These are phyloP conservation scores for Gambusia affinis DNA, from an alignment of 2,113 vertebrate species.

Conservation along the genomic window DNA sequence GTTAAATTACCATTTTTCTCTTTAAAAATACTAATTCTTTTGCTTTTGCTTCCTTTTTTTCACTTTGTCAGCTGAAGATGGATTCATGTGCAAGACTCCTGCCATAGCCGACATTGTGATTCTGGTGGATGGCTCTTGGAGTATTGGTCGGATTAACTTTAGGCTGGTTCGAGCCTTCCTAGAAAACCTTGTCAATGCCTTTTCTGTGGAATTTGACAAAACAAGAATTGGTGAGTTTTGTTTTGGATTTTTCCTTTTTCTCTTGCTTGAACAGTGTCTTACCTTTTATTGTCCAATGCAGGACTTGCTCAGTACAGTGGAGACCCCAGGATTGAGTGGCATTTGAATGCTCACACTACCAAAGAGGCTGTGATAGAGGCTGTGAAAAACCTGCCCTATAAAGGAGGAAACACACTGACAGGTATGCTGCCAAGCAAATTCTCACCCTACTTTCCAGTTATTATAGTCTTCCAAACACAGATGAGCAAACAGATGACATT, in stretches of 20 bases:
- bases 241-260: background rate
- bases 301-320: slow-evolving; percentile 97
- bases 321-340: slow-evolving; percentile 96
- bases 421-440: slow-evolving; percentile 71
- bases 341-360: slow-evolving; percentile 87
- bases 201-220: slow-evolving; percentile 87
- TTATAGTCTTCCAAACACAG: background rate
- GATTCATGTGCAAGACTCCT: slow-evolving; percentile 87
- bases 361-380: slow-evolving; percentile 92
- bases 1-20: background rate
- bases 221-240: slow-evolving; percentile 87
- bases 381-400: slow-evolving; percentile 92
- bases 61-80: slow-evolving; percentile 63
- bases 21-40: background rate
- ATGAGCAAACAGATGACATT: slow-evolving; percentile 6
- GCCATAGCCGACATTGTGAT: slow-evolving; percentile 94
- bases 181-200: slow-evolving; percentile 92
- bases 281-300: slow-evolving; percentile 43
- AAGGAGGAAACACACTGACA: slow-evolving; percentile 96
- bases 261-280: background rate
- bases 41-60: background rate
- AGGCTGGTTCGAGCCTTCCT: slow-evolving; percentile 92
- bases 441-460: background rate
- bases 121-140: slow-evolving; percentile 97
- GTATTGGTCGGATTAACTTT: slow-evolving; percentile 97